Evolutionary conservation across 2,888 invertebrate species (phyloP).

Genomic region (Ichneumoninae sp.): DNA sequence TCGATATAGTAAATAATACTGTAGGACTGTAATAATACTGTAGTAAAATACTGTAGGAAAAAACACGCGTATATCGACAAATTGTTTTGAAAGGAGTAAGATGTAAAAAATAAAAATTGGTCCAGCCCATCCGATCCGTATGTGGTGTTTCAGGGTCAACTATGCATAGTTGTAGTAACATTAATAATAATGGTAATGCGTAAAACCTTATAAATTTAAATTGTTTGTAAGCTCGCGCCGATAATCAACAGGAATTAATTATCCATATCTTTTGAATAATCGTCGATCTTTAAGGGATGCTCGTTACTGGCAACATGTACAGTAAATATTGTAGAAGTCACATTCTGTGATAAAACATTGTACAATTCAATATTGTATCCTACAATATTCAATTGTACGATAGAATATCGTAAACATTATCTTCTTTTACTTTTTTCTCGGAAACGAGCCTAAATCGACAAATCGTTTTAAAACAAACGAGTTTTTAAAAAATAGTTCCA

Average conservation of each 20-base stretch:
- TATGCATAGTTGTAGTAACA: background rate
- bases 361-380: too few species aligned
- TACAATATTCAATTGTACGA: too few species aligned
- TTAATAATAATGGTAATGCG: background rate
- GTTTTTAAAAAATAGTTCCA: too few species aligned
- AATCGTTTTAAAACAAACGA: too few species aligned
- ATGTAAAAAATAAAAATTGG: background rate
- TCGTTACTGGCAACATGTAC: constrained; percentile 93
- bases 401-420: too few species aligned
- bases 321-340: constrained; percentile 85
- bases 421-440: too few species aligned
- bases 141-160: background rate
- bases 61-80: background rate
- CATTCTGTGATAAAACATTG: too few species aligned
- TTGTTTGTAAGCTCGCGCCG: too few species aligned
- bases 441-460: too few species aligned
- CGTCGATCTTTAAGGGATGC: constrained; percentile 89
- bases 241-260: too few species aligned
- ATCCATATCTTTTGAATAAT: background rate
- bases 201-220: too few species aligned
- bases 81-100: background rate
- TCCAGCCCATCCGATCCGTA: background rate
- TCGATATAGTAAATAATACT: background rate
- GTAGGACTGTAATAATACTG: too few species aligned
- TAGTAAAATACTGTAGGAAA: background rate